Base-by-base conservation (phyloP, 1,140 invertebrate genomes). In the Cyphomyrmex costatus region DNA sequence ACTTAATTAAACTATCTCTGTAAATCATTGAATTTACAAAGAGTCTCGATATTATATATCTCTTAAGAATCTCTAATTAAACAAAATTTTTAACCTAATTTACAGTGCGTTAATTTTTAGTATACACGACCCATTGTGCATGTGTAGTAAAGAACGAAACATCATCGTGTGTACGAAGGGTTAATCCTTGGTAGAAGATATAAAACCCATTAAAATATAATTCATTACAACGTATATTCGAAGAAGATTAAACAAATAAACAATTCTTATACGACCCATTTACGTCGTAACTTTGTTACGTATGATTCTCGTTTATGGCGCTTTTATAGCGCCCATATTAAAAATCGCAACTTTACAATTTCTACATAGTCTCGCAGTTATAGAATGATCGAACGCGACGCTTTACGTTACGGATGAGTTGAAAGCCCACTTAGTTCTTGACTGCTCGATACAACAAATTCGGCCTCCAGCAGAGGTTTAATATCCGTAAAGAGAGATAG, bases 401-500 rank as follows among this genome's bases (percentile, higher is more conserved):
- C 36, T 83, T 73, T 56, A 73, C 27, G 79, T 82, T 73, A 19
- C 79, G 79, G 79, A 36, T 71, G 46, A 36, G 68, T 74, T 73
- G 68, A 73, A 33, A 73, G 79, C 36, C 14, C 68, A 73, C 36
- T 73, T 60, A 33, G 56, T 73, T 83, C 74, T 83, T 68, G 79
- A 83, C 79, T 83, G 66, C 36, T 83, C 79, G 79, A 73, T 83
- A 83, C 79, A 83, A 74, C 36, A 21, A 51, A 58, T 33, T 42
- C 42, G 12, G 30, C 77, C 19, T 10, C 68, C 33, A 30, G 24
- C 53, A n/a, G 36, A 56, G 68, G 16, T 83, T 83, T 83, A 83
- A 83, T 83, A 83, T 83, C 68, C 79, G 53, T 83, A 83, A 83
- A 83, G 68, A 83, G 68, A 60, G 53, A 82, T 60, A 60, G 66